Evolutionary conservation across 2,797 vertebrate species (phyloP).

Genomic region (Gallinago stenura): DNA sequence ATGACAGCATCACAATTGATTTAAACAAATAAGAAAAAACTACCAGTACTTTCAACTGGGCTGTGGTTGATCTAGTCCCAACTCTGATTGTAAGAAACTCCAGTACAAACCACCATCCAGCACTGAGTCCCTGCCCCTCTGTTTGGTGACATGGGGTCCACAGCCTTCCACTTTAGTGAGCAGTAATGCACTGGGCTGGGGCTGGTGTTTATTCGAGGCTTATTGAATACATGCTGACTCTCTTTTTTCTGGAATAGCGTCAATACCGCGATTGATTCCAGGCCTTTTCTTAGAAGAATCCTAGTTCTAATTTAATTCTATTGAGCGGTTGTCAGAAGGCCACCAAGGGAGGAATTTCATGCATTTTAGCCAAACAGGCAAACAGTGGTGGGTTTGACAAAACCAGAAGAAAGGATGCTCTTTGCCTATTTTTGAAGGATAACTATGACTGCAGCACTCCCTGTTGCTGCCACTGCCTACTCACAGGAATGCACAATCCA

Average conservation of each 20-base stretch:
- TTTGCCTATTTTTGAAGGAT: not conserved
- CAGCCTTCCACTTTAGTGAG: not conserved
- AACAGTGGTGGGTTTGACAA: not conserved
- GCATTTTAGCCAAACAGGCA: not conserved
- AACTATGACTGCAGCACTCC: not conserved
- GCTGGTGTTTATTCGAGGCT: not conserved
- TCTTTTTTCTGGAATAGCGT: not conserved
- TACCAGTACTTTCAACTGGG: not conserved
- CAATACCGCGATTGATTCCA: slow-evolving; percentile 21
- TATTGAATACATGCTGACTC: not conserved
- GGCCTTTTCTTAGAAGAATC: slow-evolving; percentile 32
- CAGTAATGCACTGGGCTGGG: not conserved
- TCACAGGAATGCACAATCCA: not conserved
- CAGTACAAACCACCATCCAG: not conserved
- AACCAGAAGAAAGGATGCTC: not conserved
- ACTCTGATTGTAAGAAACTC: not conserved
- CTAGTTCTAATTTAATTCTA: slow-evolving; percentile 39
- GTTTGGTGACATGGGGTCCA: not conserved
- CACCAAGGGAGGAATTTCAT: not conserved
- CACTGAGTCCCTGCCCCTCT: rapidly evolving
- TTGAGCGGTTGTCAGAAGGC: slow-evolving; percentile 6
- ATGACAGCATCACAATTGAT: not conserved
- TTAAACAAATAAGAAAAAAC: not conserved
- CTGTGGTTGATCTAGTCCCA: not conserved
- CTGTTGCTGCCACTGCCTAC: not conserved